These are phyloP conservation scores for Willisornis vidua DNA, from an alignment of 2,113 vertebrate species.

Conservation along the genomic window DNA sequence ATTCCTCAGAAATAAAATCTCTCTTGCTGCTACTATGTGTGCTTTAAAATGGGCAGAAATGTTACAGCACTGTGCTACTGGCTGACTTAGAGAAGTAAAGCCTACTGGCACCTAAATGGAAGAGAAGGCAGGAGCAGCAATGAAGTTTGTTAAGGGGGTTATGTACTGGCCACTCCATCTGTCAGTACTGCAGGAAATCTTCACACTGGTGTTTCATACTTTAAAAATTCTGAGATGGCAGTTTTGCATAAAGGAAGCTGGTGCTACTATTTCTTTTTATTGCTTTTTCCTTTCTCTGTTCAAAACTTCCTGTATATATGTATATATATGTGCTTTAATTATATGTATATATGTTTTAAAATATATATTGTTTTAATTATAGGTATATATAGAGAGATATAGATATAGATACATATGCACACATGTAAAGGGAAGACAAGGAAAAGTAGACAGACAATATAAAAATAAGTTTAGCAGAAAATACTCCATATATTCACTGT, in stretches of 20 bases:
- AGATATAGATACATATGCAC: not conserved
- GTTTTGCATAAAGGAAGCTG: not conserved
- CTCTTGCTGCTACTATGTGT: not conserved
- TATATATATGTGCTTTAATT: not conserved
- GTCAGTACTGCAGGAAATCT: not conserved
- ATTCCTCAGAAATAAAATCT: not conserved
- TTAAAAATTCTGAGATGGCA: not conserved
- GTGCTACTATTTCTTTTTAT: not conserved
- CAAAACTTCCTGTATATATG: not conserved
- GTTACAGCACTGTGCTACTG: not conserved
- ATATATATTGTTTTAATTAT: not conserved
- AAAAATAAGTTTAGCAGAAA: not conserved
- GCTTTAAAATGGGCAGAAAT: not conserved
- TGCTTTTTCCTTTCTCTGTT: not conserved
- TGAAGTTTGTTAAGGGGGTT: not conserved
- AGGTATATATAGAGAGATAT: no score
- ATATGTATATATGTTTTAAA: not conserved
- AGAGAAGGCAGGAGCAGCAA: not conserved
- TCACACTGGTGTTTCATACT: not conserved
- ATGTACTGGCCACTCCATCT: not conserved
- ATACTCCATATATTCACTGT: not conserved
- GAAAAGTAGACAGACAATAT: not conserved
- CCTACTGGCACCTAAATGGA: not conserved
- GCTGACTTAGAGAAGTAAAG: not conserved
- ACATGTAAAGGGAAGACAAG: not conserved